Conservation (phyloP, 2,888 invertebrate genomes). For the Anticlea derivata region DNA sequence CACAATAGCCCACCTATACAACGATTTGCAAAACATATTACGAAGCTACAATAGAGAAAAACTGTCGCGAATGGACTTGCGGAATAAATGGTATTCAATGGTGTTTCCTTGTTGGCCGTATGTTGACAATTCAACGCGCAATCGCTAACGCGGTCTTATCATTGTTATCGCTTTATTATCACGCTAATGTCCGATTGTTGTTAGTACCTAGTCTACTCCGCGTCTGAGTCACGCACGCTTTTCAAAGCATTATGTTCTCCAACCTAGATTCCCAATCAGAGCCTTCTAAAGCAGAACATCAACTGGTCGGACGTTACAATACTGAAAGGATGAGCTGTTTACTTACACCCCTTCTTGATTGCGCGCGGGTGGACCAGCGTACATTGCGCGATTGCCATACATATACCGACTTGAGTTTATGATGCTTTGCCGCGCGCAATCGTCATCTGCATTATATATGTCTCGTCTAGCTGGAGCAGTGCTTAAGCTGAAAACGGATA, state of each 20-base stretch:
- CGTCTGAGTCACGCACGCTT: slow-evolving; percentile 24
- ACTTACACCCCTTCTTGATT: too few species aligned
- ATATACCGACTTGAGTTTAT: too few species aligned
- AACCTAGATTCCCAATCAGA: slow-evolving; percentile 15
- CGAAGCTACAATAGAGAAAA: slow-evolving; percentile 1
- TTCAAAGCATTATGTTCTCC: slow-evolving; percentile 16
- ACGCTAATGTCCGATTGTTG: slow-evolving; percentile 32
- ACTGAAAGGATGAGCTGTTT: neutral
- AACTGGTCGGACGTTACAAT: neutral
- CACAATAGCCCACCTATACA: too few species aligned
- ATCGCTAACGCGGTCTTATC: slow-evolving; percentile 1
- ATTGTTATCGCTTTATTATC: slow-evolving; percentile 19
- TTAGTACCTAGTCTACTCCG: too few species aligned
- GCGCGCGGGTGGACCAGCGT: too few species aligned
- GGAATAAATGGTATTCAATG: neutral
- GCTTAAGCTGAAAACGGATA: neutral
- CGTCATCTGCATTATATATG: too few species aligned
- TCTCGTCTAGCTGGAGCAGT: too few species aligned
- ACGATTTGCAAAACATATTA: neutral
- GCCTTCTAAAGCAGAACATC: slow-evolving; percentile 2
- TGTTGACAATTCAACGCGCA: slow-evolving; percentile 1
- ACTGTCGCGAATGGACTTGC: neutral
- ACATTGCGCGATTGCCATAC: too few species aligned
- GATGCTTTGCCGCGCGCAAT: too few species aligned
- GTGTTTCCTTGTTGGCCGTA: slow-evolving; percentile 20